Base-by-base conservation (phyloP, 2,888 invertebrate species). In the Chloroclystis v-ata region DNA sequence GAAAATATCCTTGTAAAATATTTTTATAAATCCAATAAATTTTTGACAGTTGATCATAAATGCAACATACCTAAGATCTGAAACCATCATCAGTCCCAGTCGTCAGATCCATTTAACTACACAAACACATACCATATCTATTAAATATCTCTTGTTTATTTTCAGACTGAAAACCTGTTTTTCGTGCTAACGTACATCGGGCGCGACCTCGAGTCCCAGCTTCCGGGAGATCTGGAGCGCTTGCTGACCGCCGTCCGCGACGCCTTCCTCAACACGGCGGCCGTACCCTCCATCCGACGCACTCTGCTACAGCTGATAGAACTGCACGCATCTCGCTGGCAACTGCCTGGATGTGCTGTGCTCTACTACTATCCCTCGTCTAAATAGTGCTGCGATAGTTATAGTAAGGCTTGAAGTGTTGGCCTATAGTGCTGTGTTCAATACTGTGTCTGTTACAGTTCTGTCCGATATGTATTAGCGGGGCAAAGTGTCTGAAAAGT, bases 321-420 rank as follows among this genome's bases (percentile, higher is more conserved):
- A 78, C 89, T 97, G 46, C 95, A 95, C 78, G 96, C 97, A 1
- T 94, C 95, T 0, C 93, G 94, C 76, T 97, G 97, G 97, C 95
- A 95, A 75, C 90, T 97, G 57, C 94, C 96, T 12, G 95, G 96
- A 45, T 94, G 95, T 38, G 95, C 97, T 2, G 94, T 97, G 43
- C 91, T 95, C 46, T 97, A 97, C 80, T 97, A 97, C 83, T 94
- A 94, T 79, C 94, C 94, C 42, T 90, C 90, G 49, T 84, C 89
- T 47, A 90, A 90, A 67, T 90, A 81, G 63, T 25, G 28, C 9
- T 29, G 10, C 12, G 14, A 2, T 10, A 5, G 32, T 30, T 9
- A 30, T 30, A 20, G 20, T 5, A 20, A 5, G 20, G 20, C 5
- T n/a, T n/a, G n/a, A n/a, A n/a, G n/a, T n/a, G n/a, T n/a, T n/a